phyloP scores from a whole-genome alignment of 2,113 vertebrate genomes.

The Apodemus sylvaticus region DNA sequence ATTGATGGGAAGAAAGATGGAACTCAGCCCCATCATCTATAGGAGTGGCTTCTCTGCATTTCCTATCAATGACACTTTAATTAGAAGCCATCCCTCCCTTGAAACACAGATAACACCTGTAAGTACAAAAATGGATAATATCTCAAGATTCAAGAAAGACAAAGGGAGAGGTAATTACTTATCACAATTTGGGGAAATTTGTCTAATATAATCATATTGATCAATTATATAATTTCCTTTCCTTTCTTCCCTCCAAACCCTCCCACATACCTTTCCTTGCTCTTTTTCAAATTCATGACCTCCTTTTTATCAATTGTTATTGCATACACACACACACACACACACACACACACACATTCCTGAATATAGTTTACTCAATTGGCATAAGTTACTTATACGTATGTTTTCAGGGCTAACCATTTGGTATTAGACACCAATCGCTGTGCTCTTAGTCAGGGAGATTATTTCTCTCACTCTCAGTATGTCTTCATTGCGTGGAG shows the following conservation, averaged over 20 bases:
- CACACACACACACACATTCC: background rate
- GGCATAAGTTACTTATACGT: too few species aligned
- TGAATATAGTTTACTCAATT: background rate
- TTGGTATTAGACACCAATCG: background rate
- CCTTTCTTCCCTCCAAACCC: background rate
- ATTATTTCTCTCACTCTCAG: background rate
- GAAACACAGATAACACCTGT: background rate
- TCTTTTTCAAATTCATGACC: background rate
- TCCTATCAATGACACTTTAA: background rate
- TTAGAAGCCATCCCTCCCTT: background rate
- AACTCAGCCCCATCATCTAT: background rate
- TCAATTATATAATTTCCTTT: background rate
- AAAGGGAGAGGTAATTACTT: background rate
- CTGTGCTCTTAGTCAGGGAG: background rate
- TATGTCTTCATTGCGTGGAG: background rate
- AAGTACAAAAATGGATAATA: background rate
- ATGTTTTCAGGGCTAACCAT: background rate
- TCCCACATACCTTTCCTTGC: background rate
- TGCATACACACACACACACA: background rate
- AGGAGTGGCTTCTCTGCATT: background rate
- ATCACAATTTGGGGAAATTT: background rate
- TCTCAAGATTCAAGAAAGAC: background rate
- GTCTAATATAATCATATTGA: background rate
- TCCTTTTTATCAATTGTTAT: background rate
- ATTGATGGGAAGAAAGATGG: background rate